A percentile compares a stretch with the other conserved stretches of the same genome.
phyloP scores from a whole-genome alignment of 2,888 invertebrate genomes.

The Eristalis pertinax region DNA sequence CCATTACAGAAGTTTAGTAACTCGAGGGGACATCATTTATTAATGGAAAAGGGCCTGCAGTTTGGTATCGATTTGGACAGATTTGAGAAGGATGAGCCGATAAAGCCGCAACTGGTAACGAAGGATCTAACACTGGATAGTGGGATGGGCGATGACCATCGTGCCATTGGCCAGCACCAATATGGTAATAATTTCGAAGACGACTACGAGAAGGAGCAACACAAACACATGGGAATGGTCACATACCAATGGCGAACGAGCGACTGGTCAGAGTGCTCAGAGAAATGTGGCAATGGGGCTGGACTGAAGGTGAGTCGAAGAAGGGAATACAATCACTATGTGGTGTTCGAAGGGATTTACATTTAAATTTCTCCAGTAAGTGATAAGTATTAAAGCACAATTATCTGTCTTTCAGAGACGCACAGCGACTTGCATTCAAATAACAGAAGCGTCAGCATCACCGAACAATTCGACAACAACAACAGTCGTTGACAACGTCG shows the following conservation, averaged over 20 bases:
- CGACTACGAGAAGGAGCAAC: conserved; percentile 43
- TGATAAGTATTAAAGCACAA: neutral
- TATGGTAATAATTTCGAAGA: conserved; percentile 47
- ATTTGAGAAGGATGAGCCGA: conserved; percentile 79
- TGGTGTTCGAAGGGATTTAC: conserved; percentile 68
- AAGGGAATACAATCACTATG: too few relatives aligned
- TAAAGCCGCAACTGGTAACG: conserved; percentile 74
- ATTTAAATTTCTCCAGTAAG: neutral
- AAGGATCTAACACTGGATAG: conserved; percentile 72
- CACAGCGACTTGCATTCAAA: conserved; percentile 76
- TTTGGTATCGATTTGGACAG: conserved; percentile 80
- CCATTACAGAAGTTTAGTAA: conserved; percentile 89
- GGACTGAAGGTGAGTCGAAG: conserved; percentile 77
- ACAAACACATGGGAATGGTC: conserved; percentile 80
- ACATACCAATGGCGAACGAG: conserved; percentile 91
- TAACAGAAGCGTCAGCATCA: conserved; percentile 73
- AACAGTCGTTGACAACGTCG: conserved; percentile 84
- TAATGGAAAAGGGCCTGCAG: conserved; percentile 82
- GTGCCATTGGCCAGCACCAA: conserved; percentile 29
- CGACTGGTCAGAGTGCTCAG: conserved; percentile 93
- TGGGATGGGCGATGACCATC: neutral
- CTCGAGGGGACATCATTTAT: conserved; percentile 87
- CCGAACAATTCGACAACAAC: conserved; percentile 82
- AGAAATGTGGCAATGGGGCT: conserved; percentile 89
- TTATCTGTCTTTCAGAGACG: conserved; percentile 75